Base-by-base conservation (phyloP, 2,113 vertebrate species). In the Nycticebus coucang region DNA sequence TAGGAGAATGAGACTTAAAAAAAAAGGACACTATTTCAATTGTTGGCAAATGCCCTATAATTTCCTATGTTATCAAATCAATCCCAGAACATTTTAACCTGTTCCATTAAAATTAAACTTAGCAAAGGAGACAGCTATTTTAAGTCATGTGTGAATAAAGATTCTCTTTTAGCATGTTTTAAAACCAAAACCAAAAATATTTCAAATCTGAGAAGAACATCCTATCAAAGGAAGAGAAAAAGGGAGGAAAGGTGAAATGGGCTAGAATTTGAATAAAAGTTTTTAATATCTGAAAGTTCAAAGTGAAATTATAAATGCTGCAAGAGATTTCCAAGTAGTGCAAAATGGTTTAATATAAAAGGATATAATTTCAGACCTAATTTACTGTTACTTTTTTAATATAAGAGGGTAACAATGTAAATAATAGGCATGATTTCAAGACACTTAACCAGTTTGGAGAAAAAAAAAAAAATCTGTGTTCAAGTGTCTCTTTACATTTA, bases 121-220 rank as follows among this genome's bases (percentile, higher is more conserved):
- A 85, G 33, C 45, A 35, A 92, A 66, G 19, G 35, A 75, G 7
- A 30, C 15, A 68, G 79, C 81, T 68, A 89, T 79, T 89, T 95
- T 66, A 95, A 79, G 26, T 37, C 30, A 79, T 55, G 79, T 0
- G 1, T 41, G 21, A 95, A 81, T 41, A 62, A 87, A 96, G 33
- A 94, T 90, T 84, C 45, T 78, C 15, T 90, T 90, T 74, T 17
- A 35, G 78, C 94, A 66, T 79, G 4, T 41, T 91, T 94, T 86
- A 64, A 89, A 88, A 92, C 24, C 13, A 60, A 82, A 92, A n/a
- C 59, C 68, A 62, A 66, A 53, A 62, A 80, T 26, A 11, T 12
- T 13, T 71, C n/a, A 62, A 77, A 93, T 59, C 74, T 89, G 22
- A 6, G 41, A 87, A 72, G 22, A 91, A 79, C 2, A 33, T 68